phyloP scores from a whole-genome alignment of 2,797 vertebrate species.

The Tiaroga cobitis region DNA sequence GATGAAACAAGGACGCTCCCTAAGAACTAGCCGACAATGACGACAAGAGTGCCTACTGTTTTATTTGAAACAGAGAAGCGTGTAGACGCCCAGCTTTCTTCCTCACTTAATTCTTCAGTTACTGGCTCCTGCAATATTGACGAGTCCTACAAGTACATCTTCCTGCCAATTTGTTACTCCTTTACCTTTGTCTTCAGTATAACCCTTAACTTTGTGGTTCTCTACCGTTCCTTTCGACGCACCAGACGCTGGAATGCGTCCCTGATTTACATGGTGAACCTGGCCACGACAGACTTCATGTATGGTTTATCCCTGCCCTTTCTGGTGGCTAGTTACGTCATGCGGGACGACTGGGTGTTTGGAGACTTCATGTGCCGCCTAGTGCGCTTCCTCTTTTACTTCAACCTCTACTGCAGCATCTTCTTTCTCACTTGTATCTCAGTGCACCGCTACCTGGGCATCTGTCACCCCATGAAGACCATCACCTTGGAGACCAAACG shows the following conservation, averaged over 20 bases:
- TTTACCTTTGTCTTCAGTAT: slow-evolving; percentile 84
- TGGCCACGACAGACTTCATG: slow-evolving; percentile 86
- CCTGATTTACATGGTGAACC: slow-evolving; percentile 86
- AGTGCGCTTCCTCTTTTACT: slow-evolving; percentile 86
- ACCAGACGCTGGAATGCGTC: slow-evolving; percentile 83
- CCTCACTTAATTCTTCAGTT: slow-evolving; percentile 48
- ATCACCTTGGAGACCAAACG: slow-evolving; percentile 82
- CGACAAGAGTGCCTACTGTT: slow-evolving; percentile 47
- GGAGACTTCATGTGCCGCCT: slow-evolving; percentile 87
- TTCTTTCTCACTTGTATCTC: slow-evolving; percentile 88
- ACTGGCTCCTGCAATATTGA: slow-evolving; percentile 77
- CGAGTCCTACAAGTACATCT: slow-evolving; percentile 86
- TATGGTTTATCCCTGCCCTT: slow-evolving; percentile 84
- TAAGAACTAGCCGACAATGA: slow-evolving; percentile 56
- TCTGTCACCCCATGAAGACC: slow-evolving; percentile 85
- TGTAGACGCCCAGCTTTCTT: slow-evolving; percentile 29
- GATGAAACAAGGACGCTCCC: slow-evolving; percentile 53
- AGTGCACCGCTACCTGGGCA: slow-evolving; percentile 81
- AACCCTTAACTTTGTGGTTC: slow-evolving; percentile 81
- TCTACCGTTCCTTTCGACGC: slow-evolving; percentile 77
- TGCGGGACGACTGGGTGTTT: slow-evolving; percentile 83
- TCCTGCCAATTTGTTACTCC: slow-evolving; percentile 84
- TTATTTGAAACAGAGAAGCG: slow-evolving; percentile 46
- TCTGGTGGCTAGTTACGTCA: slow-evolving; percentile 84
- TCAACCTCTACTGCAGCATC: slow-evolving; percentile 86